Conservation (phyloP, 2,888 invertebrate species). For the Busseola fusca region DNA sequence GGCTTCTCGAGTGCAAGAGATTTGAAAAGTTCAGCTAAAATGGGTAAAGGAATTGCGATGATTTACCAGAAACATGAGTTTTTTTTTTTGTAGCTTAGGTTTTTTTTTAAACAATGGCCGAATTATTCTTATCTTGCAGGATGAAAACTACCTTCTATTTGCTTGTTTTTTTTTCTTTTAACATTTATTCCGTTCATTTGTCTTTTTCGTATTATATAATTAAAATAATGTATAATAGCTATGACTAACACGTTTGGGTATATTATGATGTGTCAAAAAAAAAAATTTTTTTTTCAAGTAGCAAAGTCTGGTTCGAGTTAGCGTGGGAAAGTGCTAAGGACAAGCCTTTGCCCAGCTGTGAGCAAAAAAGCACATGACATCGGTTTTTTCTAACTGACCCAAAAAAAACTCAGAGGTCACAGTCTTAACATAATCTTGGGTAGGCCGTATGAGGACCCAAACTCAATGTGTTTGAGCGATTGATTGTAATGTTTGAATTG, state of each 20-base stretch:
- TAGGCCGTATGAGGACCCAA: too few relatives aligned
- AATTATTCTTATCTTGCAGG: neutral
- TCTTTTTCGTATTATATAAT: neutral
- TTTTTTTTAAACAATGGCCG: neutral
- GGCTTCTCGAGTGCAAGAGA: neutral
- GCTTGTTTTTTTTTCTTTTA: neutral
- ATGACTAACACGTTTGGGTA: neutral
- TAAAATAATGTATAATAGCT: neutral
- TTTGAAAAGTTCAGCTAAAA: neutral
- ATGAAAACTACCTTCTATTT: neutral
- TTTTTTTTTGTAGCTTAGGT: neutral
- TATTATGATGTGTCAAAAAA: too few relatives aligned
- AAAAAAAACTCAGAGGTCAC: too few relatives aligned
- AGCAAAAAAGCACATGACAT: too few relatives aligned
- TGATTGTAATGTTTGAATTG: too few relatives aligned
- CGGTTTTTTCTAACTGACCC: too few relatives aligned
- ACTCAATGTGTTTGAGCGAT: too few relatives aligned
- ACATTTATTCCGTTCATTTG: neutral
- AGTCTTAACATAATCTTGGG: too few relatives aligned
- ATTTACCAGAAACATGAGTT: neutral
- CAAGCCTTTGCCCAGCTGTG: too few relatives aligned
- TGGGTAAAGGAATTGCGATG: neutral
- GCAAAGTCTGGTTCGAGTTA: too few relatives aligned
- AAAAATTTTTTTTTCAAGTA: too few relatives aligned
- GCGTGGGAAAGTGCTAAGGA: too few relatives aligned